Base-by-base conservation (phyloP, 2,797 vertebrate genomes). In the Austrolebias charrua region DNA sequence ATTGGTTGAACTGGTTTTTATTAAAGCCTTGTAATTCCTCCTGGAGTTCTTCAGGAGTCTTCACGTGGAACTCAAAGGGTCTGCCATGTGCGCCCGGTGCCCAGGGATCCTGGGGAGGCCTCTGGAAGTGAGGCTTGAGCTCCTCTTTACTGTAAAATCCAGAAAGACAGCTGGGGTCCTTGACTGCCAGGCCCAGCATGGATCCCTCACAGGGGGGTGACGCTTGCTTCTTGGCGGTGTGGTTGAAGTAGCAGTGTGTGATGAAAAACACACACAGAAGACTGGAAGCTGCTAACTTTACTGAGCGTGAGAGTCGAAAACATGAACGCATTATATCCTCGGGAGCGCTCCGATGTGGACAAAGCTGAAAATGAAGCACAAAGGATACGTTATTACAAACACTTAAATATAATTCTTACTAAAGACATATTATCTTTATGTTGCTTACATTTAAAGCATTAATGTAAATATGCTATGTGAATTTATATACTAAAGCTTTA, bases 1-100 rank as follows among this genome's bases (percentile, higher is more conserved):
- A 96, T 82, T 94, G 94, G 38, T 95, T 95, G 81, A 95, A 96
- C 57, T 92, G 89, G 44, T 94, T 93, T 64, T 91, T 95, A 38
- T 83, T 79, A 2, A 90, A 90, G 2, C 94, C 94, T 0, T 56
- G 24, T 11, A 89, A 81, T 77, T 92, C 92, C 75, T 94, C 93
- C 49, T 60, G 79, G 0, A 63, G 77, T 71, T 95, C 93, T 35
- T 85, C 83, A 0, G 55, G 18, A 0, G 85, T 88, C 92, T 93
- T 86, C 1, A 0, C 20, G 0, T 65, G 83, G 33, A 83, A 89
- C 54, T 86, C 75, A 78, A 95, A 95, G 1, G 91, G 71, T 74
- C 90, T 89, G 1, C 93, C 95, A 0, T 93, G 82, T 0, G 92
- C 92, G 0, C 94, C 95, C 0, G 91, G 94, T 58, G 85, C 82